Evolutionary conservation across 2,797 vertebrate species (phyloP).

Genomic region (Myotis vivesi): DNA sequence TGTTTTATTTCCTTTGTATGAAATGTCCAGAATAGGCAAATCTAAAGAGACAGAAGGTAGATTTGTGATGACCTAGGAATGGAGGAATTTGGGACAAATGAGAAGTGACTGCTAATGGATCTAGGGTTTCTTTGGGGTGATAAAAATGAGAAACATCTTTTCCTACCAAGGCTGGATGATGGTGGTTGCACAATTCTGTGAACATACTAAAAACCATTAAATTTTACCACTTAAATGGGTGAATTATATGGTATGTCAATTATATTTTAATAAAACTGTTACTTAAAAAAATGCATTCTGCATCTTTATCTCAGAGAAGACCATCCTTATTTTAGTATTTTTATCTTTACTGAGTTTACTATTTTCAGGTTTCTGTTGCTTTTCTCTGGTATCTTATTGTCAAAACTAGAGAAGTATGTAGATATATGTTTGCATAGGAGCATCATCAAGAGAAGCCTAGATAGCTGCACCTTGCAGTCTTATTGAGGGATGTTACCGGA

Average conservation of each 20-base stretch:
- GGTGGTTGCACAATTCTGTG: background rate
- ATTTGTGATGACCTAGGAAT: background rate
- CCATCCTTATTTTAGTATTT: background rate
- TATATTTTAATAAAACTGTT: background rate
- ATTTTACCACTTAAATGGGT: background rate
- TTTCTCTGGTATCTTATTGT: background rate
- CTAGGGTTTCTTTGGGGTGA: background rate
- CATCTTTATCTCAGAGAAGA: background rate
- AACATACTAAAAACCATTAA: background rate
- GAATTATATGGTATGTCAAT: background rate
- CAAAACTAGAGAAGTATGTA: background rate
- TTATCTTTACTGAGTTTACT: background rate
- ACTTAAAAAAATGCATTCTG: background rate
- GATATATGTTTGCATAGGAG: background rate
- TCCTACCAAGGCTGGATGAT: background rate
- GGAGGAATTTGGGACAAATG: background rate
- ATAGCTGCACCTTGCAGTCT: background rate
- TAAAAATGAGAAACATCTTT: background rate
- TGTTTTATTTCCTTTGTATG: background rate
- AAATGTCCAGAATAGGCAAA: background rate
- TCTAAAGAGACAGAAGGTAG: background rate
- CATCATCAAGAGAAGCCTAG: background rate
- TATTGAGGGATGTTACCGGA: background rate
- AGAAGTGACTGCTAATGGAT: background rate
- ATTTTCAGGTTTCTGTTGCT: background rate